Evolutionary conservation across 2,888 invertebrate genomes (phyloP).

Genomic region (Drosophila formosana): DNA sequence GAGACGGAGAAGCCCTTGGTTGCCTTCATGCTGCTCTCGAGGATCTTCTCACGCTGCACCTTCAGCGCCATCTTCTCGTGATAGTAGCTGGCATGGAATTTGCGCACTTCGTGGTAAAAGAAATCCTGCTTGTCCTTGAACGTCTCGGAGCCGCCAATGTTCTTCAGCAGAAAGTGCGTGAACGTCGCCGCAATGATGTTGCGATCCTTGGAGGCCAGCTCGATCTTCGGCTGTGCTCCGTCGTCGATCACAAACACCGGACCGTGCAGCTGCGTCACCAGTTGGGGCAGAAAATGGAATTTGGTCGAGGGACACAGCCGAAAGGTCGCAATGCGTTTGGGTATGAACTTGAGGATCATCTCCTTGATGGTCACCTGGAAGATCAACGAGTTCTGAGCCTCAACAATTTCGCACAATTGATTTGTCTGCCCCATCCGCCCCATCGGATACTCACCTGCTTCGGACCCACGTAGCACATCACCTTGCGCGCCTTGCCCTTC

Average conservation of each 20-base stretch:
- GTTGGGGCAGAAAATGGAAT: conserved; percentile 88
- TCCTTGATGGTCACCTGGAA: conserved; percentile 94
- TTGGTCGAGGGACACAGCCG: conserved; percentile 97
- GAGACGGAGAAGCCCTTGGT: conserved; percentile 93
- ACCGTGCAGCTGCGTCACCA: conserved; percentile 86
- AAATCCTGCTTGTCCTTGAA: conserved; percentile 94
- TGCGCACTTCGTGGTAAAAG: conserved; percentile 93
- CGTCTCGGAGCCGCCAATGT: conserved; percentile 97
- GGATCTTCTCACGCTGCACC: conserved; percentile 91
- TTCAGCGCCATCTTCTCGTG: conserved; percentile 94
- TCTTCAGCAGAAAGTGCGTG: conserved; percentile 95
- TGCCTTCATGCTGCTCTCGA: conserved; percentile 94
- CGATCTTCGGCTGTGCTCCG: conserved; percentile 94
- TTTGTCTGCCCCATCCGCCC: background rate
- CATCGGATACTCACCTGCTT: conserved; percentile 88
- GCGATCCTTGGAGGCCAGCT: conserved; percentile 92
- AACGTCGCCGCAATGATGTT: conserved; percentile 97
- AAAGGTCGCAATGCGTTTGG: conserved; percentile 95
- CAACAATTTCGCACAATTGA: conserved; percentile 54
- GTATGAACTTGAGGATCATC: conserved; percentile 96
- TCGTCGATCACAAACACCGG: conserved; percentile 93
- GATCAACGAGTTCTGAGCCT: conserved; percentile 83
- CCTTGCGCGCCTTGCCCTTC: conserved; percentile 91
- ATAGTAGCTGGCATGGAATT: conserved; percentile 94
- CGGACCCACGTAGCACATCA: conserved; percentile 95